Conservation (phyloP, 2,888 invertebrate genomes). For the Adelphocoris suturalis region DNA sequence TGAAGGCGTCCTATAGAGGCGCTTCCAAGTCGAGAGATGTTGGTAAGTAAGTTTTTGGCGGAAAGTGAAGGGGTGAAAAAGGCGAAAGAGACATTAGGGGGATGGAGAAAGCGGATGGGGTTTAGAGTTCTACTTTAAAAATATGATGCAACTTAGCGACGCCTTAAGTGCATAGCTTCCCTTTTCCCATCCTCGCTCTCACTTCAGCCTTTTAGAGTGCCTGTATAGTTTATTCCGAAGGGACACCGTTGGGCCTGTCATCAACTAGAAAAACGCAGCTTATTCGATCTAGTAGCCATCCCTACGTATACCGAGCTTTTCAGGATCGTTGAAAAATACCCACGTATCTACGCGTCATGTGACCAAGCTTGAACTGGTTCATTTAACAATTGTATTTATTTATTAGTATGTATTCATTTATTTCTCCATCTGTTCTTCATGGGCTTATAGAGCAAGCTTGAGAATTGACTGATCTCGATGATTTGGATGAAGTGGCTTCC, state of each 20-base stretch:
- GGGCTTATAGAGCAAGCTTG: too few relatives aligned
- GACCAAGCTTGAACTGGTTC: too few relatives aligned
- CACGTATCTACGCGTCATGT: too few relatives aligned
- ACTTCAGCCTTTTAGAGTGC: slow-evolving; percentile 42
- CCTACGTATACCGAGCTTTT: not conserved
- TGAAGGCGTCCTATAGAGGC: not conserved
- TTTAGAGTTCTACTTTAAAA: slow-evolving; percentile 57
- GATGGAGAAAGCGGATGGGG: slow-evolving; percentile 31
- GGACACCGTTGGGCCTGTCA: slow-evolving; percentile 43
- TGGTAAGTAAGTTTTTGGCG: slow-evolving; percentile 43
- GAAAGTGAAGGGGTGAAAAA: slow-evolving; percentile 37
- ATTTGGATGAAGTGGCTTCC: too few relatives aligned
- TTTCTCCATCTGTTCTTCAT: too few relatives aligned
- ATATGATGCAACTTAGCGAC: slow-evolving; percentile 63
- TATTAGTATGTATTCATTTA: too few relatives aligned
- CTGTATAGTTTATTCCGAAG: slow-evolving; percentile 44
- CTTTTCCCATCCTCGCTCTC: not conserved
- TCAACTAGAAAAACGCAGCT: not conserved
- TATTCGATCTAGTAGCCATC: not conserved
- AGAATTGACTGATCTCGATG: too few relatives aligned
- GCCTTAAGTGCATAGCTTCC: slow-evolving; percentile 62
- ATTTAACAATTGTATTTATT: too few relatives aligned
- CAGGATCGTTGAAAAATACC: too few relatives aligned
- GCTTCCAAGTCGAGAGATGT: not conserved
- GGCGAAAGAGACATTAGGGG: slow-evolving; percentile 53